These are phyloP conservation scores for Tortrix viridana DNA, from an alignment of 2,888 invertebrate species.

Conservation along the genomic window DNA sequence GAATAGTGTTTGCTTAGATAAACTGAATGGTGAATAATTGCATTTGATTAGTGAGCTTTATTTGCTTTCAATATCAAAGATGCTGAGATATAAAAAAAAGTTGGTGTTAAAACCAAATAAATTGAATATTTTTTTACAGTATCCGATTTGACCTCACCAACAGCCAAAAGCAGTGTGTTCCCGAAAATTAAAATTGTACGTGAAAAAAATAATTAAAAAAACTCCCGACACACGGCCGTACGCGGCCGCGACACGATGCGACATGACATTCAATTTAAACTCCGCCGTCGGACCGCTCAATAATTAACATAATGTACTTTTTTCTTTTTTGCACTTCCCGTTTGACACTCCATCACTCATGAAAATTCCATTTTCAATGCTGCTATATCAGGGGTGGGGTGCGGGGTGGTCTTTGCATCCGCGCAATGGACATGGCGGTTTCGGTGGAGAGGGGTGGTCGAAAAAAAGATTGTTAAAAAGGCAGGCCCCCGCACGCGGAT, in stretches of 20 bases:
- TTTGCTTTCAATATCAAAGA: no score
- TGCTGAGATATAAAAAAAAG: no score
- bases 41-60: no score
- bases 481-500: slow-evolving; percentile 76
- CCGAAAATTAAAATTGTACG: slow-evolving; percentile 37
- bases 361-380: slow-evolving; percentile 85
- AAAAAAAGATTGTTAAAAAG: slow-evolving; percentile 85
- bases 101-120: no score
- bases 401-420: slow-evolving; percentile 82
- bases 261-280: slow-evolving; percentile 83
- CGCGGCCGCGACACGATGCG: slow-evolving; percentile 54
- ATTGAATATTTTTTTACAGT: background rate
- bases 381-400: slow-evolving; percentile 75
- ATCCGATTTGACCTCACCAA: slow-evolving; percentile 1
- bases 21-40: no score
- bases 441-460: slow-evolving; percentile 76
- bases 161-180: slow-evolving; percentile 20
- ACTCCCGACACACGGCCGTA: slow-evolving; percentile 55
- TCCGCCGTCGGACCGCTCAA: slow-evolving; percentile 75
- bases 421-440: slow-evolving; percentile 82
- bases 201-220: slow-evolving; percentile 48
- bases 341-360: slow-evolving; percentile 85
- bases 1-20: background rate
- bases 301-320: slow-evolving; percentile 84
- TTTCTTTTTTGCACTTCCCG: slow-evolving; percentile 82